phyloP scores from a whole-genome alignment of 2,888 invertebrate genomes.

The Epirrita christyi region DNA sequence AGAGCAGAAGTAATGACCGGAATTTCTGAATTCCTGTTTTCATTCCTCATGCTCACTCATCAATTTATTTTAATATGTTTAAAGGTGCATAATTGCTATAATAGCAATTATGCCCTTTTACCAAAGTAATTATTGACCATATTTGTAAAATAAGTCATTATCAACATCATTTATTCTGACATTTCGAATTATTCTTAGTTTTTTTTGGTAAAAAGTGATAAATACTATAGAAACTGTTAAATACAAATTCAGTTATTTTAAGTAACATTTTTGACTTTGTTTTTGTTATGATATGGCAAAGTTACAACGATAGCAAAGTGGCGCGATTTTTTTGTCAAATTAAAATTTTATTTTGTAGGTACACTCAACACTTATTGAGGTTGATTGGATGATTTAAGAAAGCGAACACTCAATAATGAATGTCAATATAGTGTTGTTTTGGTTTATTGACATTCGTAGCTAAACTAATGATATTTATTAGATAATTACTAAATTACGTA shows the following conservation, averaged over 20 bases:
- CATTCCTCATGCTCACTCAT: slow-evolving; percentile 2
- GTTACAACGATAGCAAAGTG: no score
- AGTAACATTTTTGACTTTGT: no score
- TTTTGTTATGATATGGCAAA: no score
- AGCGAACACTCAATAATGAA: no score
- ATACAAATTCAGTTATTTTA: background rate
- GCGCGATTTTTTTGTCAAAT: no score
- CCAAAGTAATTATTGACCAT: slow-evolving; percentile 12
- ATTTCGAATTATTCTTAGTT: slow-evolving; percentile 9
- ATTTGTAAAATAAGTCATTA: slow-evolving; percentile 24
- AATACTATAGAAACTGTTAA: background rate
- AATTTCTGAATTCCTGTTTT: slow-evolving; percentile 1
- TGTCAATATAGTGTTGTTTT: no score
- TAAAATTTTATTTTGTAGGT: no score
- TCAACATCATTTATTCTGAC: slow-evolving; percentile 18
- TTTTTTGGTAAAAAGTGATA: background rate
- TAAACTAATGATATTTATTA: no score
- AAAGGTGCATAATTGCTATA: background rate
- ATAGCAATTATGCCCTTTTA: slow-evolving; percentile 12
- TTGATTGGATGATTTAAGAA: no score
- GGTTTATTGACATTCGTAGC: no score
- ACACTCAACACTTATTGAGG: no score
- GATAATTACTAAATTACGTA: no score
- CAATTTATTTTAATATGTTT: background rate
- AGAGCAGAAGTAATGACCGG: slow-evolving; percentile 1